A percentile compares a stretch with the other conserved stretches of the same genome.
These are phyloP conservation scores for Crocuta crocuta DNA, from an alignment of 2,113 vertebrate genomes.

Conservation along the genomic window DNA sequence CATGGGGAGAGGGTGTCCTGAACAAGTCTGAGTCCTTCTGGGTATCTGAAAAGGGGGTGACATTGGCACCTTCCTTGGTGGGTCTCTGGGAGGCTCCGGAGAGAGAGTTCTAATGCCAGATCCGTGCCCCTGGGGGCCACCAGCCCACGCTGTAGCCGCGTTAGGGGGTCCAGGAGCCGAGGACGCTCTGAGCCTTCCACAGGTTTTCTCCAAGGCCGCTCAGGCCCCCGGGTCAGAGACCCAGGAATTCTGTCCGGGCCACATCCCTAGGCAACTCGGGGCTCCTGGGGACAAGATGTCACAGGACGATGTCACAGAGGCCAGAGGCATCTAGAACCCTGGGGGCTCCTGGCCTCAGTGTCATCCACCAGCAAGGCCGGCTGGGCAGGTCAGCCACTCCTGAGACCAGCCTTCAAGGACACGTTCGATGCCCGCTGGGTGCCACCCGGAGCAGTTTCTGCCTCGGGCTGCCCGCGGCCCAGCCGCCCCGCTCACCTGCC, in stretches of 20 bases:
- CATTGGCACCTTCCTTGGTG: not conserved
- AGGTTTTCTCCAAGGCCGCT: not conserved
- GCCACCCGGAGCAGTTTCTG: fast-evolving
- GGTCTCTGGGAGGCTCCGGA: not conserved
- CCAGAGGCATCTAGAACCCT: constrained; percentile 1
- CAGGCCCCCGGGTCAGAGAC: not conserved
- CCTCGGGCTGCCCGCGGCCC: not conserved
- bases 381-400: not conserved
- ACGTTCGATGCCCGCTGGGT: not conserved
- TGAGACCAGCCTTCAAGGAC: not conserved
- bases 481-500: fast-evolving
- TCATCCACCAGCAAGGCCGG: not conserved
- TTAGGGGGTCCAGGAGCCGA: fast-evolving
- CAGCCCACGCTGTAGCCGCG: not conserved
- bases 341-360: not conserved
- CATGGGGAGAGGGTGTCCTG: not conserved
- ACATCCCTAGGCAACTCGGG: not conserved
- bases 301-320: constrained; percentile 56
- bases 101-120: not conserved
- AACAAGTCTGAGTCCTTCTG: not conserved
- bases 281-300: not conserved
- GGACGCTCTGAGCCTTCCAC: not conserved
- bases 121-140: fast-evolving
- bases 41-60: not conserved
- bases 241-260: not conserved